These are phyloP conservation scores for Asbolus verrucosus DNA, from an alignment of 1,140 invertebrate species.

Conservation along the genomic window DNA sequence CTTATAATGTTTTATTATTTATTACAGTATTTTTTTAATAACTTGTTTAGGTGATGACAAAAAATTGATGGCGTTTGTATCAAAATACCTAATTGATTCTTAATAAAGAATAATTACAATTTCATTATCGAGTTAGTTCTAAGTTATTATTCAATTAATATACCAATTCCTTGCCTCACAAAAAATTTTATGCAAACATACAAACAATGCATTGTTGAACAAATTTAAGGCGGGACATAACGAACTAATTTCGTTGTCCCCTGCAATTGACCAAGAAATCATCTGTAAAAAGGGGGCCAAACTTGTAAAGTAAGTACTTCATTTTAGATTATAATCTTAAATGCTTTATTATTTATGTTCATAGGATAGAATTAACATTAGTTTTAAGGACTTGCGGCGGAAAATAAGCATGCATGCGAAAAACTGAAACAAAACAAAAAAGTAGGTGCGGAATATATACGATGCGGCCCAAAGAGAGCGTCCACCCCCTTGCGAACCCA, in stretches of 20 bases:
- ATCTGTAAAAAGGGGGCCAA: slow-evolving; percentile 41
- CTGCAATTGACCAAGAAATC: slow-evolving; percentile 38
- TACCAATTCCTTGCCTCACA: slow-evolving; percentile 35
- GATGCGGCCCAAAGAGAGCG: not conserved
- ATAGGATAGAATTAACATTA: slow-evolving; percentile 38
- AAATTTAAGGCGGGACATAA: slow-evolving; percentile 17
- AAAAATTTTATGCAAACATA: not conserved
- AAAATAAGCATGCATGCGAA: slow-evolving; percentile 18
- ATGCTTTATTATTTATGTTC: slow-evolving; percentile 35
- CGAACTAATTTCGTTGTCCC: slow-evolving; percentile 7
- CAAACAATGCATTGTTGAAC: slow-evolving; percentile 30
- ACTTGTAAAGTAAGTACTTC: slow-evolving; percentile 42
- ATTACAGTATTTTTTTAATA: slow-evolving; percentile 25
- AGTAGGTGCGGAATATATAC: not conserved
- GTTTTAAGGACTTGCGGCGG: slow-evolving; percentile 17
- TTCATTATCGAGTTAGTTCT: slow-evolving; percentile 20
- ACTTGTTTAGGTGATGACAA: slow-evolving; percentile 20
- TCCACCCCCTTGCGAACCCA: too few species aligned
- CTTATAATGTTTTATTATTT: slow-evolving; percentile 20
- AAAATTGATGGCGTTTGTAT: slow-evolving; percentile 36
- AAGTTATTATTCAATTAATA: slow-evolving; percentile 22
- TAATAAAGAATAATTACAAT: slow-evolving; percentile 33
- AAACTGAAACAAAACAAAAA: slow-evolving; percentile 6
- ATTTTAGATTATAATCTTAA: slow-evolving; percentile 41
- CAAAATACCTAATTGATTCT: slow-evolving; percentile 26